Base-by-base conservation (phyloP, 2,797 vertebrate genomes). In the Argya squamiceps region DNA sequence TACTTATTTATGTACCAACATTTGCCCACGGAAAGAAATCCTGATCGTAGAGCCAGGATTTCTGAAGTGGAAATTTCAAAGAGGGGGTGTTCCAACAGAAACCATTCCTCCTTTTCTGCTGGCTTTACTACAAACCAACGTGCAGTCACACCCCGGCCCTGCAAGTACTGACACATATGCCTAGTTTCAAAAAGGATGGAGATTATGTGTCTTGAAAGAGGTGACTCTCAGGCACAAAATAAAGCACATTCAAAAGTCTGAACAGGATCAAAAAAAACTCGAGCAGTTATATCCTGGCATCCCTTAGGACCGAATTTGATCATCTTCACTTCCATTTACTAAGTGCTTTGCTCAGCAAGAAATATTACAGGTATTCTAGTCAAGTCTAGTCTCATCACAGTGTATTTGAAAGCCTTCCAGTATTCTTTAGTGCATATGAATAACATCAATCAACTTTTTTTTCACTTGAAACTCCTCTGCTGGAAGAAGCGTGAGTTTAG, bases 401-500 rank as follows among this genome's bases (percentile, higher is more conserved):
- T 59, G 44, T 32, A 88, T 89, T 94, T 96, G 95, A 96, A 95
- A 92, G 37, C 60, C 19, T 96, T 93, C 89, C 94, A 89, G 89
- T 91, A 12, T 18, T 64, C 22, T 55, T 79, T 24, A 70, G 62
- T 56, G 78, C 56, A 44, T 24, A 52, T 47, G 75, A 96, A 88
- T 39, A 93, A 89, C 93, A 92, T 93, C 75, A 93, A 94, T 94
- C 84, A 94, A 83, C 76, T 83, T 73, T 73, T 63, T 83, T 37
- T 24, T 24, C 91, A 77, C 78, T 94, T 11, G 26, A 49, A 81
- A 56, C 60, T 91, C 77, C 55, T 93, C 41, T 88, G 41, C 52
- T 78, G 81, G 84, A 89, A 79, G 75, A 76, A 41, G 18, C 0
- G 0, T 55, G 67, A 94, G 44, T 52, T 70, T 15, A 49, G 60